These are phyloP conservation scores for Prunella fulvescens DNA, from an alignment of 2,113 vertebrate genomes.

Conservation along the genomic window DNA sequence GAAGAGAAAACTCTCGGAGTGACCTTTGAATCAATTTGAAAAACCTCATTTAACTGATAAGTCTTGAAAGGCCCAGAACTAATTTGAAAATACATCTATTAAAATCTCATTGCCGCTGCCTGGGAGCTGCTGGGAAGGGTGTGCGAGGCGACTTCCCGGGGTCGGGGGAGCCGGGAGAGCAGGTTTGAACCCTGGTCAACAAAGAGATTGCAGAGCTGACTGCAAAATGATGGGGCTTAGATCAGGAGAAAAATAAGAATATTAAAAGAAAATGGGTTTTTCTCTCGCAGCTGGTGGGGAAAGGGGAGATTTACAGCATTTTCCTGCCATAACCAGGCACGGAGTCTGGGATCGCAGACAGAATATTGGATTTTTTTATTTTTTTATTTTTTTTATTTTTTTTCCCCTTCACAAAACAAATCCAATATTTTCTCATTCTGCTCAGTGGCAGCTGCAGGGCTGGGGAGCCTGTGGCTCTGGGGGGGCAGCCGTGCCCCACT, in stretches of 20 bases:
- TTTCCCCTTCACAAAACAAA: slow-evolving; percentile 30
- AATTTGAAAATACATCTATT: slow-evolving; percentile 74
- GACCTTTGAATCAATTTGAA: slow-evolving; percentile 72
- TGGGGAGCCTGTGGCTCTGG: neutral
- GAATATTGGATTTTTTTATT: slow-evolving; percentile 58
- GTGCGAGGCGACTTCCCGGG: slow-evolving; percentile 26
- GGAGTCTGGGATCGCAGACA: slow-evolving; percentile 39
- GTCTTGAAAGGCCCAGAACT: slow-evolving; percentile 73
- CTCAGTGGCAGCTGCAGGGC: neutral
- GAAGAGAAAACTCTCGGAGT: slow-evolving; percentile 42
- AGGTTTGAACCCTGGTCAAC: slow-evolving; percentile 42
- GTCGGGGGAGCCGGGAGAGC: neutral
- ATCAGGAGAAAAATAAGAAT: neutral
- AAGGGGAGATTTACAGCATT: neutral
- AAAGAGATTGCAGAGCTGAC: slow-evolving; percentile 19
- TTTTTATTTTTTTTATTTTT: neutral
- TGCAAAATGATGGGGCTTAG: neutral
- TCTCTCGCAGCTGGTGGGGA: neutral
- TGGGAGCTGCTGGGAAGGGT: neutral
- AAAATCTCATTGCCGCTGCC: slow-evolving; percentile 70
- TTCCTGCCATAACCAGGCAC: slow-evolving; percentile 9
- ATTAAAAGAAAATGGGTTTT: neutral
- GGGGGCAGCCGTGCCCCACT: neutral
- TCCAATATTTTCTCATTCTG: slow-evolving; percentile 53
- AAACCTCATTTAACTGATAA: slow-evolving; percentile 73